Evolutionary conservation across 2,888 invertebrate species (phyloP), one percentile per base, ranked within the genome.

Genomic region (Dysmachus trigonus): DNA sequence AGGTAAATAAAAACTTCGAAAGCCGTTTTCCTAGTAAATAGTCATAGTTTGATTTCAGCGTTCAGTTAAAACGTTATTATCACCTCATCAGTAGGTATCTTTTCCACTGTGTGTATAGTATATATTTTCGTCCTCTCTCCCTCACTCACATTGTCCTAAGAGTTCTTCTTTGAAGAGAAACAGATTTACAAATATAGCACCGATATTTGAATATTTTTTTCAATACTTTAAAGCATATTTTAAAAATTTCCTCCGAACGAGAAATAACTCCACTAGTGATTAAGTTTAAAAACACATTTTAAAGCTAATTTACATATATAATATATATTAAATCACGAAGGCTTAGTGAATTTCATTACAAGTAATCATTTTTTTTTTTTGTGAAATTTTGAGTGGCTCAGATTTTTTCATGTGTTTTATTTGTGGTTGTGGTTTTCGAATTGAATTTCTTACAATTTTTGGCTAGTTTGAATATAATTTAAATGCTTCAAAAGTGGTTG

Each of bases 131-230:
- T 62, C 18, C 62, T 62, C n/a, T 15, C 51, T n/a, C n/a, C n/a
- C n/a, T n/a, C n/a, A n/a, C 13, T 72, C 71, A 33, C 35, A 73
- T 73, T 73, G 27, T 85, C 73, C 73, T 41, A 38, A 38, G 76
- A 76, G 33, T 77, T 85, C 73, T 35, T 62, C 62, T 53, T 76
- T 76, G n/a, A 76, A 71, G 47, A 85, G 53, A 76, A 62, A 76
- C 31, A 76, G 38, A 76, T 53, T 85, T 85, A 85, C 51, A 85
- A 76, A 85, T 76, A 85, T 85, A 85, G 85, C 85, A 85, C 85
- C 85, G 85, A 85, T 85, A 85, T 85, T 77, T 76, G 53, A 76
- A 62, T 77, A 41, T 41, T 53, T 85, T 53, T 85, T 74, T 85
- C 71, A 82, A 38, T 71, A 76, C 33, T 85, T 76, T 85, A 85